Evolutionary conservation across 92 coral and sea anemone species (phyloP).

Genomic region (Metridium senile): DNA sequence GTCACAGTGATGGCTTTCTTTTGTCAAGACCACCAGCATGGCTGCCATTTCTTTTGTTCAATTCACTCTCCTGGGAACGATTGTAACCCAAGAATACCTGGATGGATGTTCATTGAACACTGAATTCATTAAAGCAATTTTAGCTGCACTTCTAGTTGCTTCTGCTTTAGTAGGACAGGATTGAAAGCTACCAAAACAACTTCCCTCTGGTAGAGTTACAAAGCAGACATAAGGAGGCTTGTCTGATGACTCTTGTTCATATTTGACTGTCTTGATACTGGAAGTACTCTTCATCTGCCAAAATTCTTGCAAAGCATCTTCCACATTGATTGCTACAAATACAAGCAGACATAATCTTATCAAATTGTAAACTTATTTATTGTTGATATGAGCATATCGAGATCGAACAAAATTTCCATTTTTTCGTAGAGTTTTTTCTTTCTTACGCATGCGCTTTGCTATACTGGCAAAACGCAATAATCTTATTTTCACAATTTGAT

Average conservation of each 20-base stretch:
- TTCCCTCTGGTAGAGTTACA: conserved; percentile 90
- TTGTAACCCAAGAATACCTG: conserved; percentile 57
- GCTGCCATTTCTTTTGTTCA: too few relatives aligned
- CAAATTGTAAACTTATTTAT: too few relatives aligned
- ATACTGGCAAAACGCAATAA: too few relatives aligned
- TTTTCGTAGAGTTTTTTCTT: too few relatives aligned
- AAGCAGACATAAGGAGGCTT: conserved; percentile 89
- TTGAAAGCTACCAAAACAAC: conserved; percentile 93
- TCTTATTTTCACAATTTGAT: too few relatives aligned
- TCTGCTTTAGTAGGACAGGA: conserved; percentile 91
- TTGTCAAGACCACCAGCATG: too few relatives aligned
- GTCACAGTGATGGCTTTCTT: too few relatives aligned
- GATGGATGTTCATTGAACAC: conserved; percentile 95
- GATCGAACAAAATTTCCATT: too few relatives aligned
- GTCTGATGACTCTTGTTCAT: conserved; percentile 77
- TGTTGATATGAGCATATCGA: too few relatives aligned
- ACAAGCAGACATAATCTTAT: background rate
- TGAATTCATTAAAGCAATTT: conserved; percentile 93
- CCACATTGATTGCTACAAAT: conserved; percentile 60
- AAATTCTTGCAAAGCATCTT: conserved; percentile 86
- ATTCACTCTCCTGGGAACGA: too few relatives aligned
- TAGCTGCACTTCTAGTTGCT: conserved; percentile 87
- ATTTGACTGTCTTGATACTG: conserved; percentile 53
- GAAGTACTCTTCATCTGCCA: conserved; percentile 87
- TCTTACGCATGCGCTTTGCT: too few relatives aligned